Conservation (phyloP, 1,140 invertebrate species). For the Ectropis grisescens region DNA sequence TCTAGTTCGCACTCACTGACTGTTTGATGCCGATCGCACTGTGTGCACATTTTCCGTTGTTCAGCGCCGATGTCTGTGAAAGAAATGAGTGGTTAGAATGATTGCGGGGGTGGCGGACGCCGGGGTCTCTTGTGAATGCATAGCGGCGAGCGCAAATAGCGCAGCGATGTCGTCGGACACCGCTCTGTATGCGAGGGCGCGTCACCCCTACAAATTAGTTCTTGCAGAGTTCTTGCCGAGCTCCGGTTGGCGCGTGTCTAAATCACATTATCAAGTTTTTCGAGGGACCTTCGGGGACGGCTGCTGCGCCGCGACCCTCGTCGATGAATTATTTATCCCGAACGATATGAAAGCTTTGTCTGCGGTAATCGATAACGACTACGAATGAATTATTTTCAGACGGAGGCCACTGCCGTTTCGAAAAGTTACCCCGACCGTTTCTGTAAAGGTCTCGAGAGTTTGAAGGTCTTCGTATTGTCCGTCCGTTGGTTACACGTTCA, state of each 20-base stretch:
- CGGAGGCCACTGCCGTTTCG: slow-evolving; percentile 15
- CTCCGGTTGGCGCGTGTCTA: slow-evolving; percentile 17
- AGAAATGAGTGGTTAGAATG: too few relatives aligned
- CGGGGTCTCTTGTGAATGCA: slow-evolving; percentile 19
- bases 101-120: neutral
- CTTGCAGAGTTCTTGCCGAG: slow-evolving; percentile 1
- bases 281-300: slow-evolving; percentile 14
- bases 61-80: slow-evolving; percentile 21
- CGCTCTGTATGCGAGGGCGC: slow-evolving; percentile 23
- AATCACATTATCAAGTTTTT: slow-evolving; percentile 40
- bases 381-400: slow-evolving; percentile 29
- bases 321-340: slow-evolving; percentile 35
- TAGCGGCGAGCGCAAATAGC: slow-evolving; percentile 4
- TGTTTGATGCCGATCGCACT: slow-evolving; percentile 21
- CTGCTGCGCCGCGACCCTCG: slow-evolving; percentile 4
- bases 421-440: slow-evolving; percentile 9
- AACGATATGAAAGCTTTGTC: slow-evolving; percentile 22
- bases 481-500: slow-evolving; percentile 7
- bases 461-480: too few relatives aligned
- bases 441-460: too few relatives aligned
- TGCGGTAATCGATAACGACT: slow-evolving; percentile 23
- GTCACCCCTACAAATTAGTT: slow-evolving; percentile 23
- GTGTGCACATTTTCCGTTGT: slow-evolving; percentile 22
- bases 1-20: slow-evolving; percentile 14
- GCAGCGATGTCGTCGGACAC: neutral